Conservation (phyloP, 2,888 invertebrate genomes). For the Endotricha flammealis region DNA sequence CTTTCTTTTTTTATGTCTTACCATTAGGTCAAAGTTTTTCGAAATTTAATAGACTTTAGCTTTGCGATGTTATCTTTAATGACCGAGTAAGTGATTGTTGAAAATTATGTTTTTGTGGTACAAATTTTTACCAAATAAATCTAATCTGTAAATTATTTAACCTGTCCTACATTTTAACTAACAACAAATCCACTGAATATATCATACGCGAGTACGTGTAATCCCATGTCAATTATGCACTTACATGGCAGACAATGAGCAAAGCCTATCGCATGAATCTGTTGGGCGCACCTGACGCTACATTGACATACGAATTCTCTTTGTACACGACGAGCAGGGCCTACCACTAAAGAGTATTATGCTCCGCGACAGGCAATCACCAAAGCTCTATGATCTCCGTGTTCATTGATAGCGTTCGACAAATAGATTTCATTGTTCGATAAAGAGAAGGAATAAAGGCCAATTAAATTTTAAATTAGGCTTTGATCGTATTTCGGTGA, state of each 20-base stretch:
- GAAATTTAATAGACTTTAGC: no score
- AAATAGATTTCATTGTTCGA: background rate
- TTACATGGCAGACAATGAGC: constrained; percentile 51
- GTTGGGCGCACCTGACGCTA: constrained; percentile 50
- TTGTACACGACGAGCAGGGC: constrained; percentile 33
- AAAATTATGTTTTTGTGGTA: no score
- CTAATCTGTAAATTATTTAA: no score
- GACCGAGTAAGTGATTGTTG: no score
- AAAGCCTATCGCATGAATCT: constrained; percentile 48
- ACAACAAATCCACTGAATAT: no score
- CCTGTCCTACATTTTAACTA: no score
- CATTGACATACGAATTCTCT: constrained; percentile 53
- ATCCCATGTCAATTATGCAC: constrained; percentile 47
- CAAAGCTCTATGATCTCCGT: constrained; percentile 11
- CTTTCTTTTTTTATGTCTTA: no score
- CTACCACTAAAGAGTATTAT: constrained; percentile 37
- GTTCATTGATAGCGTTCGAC: background rate
- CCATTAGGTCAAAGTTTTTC: no score
- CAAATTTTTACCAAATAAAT: no score
- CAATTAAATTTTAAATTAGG: background rate
- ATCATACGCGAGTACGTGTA: no score
- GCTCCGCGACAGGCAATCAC: constrained; percentile 28
- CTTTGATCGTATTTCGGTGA: no score
- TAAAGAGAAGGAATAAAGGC: constrained; percentile 1
- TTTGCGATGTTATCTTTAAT: no score